phyloP scores from a whole-genome alignment of 2,888 invertebrate species.

The Microplitis deprimator region DNA sequence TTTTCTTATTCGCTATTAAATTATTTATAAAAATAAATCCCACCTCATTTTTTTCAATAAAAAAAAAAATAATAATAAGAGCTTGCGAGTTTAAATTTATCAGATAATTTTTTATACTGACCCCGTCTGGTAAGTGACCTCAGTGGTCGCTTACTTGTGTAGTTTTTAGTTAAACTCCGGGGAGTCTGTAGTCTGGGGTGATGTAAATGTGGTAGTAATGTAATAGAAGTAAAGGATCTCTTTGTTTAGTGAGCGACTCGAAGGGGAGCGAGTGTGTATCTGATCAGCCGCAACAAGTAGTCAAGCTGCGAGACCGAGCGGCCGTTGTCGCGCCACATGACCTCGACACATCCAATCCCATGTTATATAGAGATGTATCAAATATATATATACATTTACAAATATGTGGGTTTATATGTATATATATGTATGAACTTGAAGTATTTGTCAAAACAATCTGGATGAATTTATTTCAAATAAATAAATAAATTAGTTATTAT shows the following conservation, averaged over 20 bases:
- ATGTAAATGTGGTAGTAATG: constrained; percentile 11
- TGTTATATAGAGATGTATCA: not conserved
- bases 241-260: constrained; percentile 27
- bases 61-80: not conserved
- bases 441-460: not conserved
- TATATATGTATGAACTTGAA: not conserved
- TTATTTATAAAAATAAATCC: not conserved
- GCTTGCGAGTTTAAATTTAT: not conserved
- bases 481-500: not conserved
- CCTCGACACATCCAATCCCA: not conserved
- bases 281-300: constrained; percentile 58
- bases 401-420: not conserved
- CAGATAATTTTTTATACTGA: not conserved
- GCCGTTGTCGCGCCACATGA: constrained; percentile 9
- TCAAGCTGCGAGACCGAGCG: constrained; percentile 32
- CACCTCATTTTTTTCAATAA: not conserved
- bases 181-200: constrained; percentile 7
- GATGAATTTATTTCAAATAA: not conserved
- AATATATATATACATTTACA: not conserved
- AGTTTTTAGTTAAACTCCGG: constrained; percentile 4
- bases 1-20: too few species aligned
- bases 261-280: constrained; percentile 45
- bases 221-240: constrained; percentile 26
- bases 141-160: not conserved
- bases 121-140: not conserved